Evolutionary conservation across 2,113 vertebrate species (phyloP), one percentile per base, ranked within the genome.

Genomic region (Hypocryptadius cinnamomeus): DNA sequence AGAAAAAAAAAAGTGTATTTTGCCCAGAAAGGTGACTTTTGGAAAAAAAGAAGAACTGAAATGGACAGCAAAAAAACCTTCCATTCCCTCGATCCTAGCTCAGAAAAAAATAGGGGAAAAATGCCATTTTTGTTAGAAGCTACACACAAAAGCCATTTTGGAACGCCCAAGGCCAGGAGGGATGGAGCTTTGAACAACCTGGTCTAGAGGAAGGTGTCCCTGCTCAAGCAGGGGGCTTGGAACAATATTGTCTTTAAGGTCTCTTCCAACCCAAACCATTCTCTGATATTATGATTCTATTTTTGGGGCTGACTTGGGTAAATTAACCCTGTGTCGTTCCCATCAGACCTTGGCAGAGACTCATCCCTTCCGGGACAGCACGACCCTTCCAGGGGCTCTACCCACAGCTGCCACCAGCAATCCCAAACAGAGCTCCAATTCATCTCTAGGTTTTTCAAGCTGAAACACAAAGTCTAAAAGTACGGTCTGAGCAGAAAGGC

Each of bases 91-190:
- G 2, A 40, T 8, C 45, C 59, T 18, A 48, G 22, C n/a, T 51
- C 33, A 79, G 56, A 33, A 72, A 74, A 66, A n/a, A 45, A 44
- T 0, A 42, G 3, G 5, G 5, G 11, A 15, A 18, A 66, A 35
- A n/a, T 4, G 10, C 8, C 9, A 35, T 15, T 76, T 47, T 23
- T 35, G 8, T 56, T 27, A 35, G 40, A 61, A 79, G 12, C 37
- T 61, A 45, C 5, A 24, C 0, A 0, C 3, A 68, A 66, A 73
- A 50, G 17, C 5, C 9, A 3, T 16, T 85, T 24, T 5, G 2
- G 35, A 69, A 31, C 11, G 7, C 5, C 5, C n/a, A 69, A 42
- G 9, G 21, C 14, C 47, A 69, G n/a, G 47, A 7, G 4, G 10
- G 54, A 83, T 35, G 30, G 21, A 61, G 25, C 9, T 35, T 35